These are phyloP conservation scores for Panulirus ornatus DNA, from an alignment of 1,140 invertebrate species.

Conservation along the genomic window DNA sequence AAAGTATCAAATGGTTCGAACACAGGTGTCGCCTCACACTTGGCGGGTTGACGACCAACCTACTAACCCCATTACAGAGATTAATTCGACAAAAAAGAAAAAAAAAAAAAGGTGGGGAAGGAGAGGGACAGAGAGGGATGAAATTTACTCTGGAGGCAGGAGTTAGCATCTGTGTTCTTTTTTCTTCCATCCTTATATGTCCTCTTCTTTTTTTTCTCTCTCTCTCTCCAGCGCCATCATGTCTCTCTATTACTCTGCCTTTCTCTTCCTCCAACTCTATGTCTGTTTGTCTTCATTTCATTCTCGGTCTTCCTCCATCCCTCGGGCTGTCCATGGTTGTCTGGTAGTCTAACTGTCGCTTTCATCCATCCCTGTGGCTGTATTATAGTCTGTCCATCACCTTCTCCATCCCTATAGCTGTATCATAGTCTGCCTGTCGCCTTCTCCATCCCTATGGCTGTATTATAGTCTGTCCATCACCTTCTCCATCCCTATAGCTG, in stretches of 20 bases:
- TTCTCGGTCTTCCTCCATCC: background rate
- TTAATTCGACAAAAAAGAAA: too few species aligned
- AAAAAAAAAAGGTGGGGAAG: too few species aligned
- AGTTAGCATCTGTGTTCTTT: too few species aligned
- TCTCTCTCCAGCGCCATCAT: background rate
- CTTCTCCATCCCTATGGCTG: background rate
- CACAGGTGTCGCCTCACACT: too few species aligned
- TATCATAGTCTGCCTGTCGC: background rate
- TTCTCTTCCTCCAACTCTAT: background rate
- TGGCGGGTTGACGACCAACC: too few species aligned
- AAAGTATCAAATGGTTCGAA: too few species aligned
- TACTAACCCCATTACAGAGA: too few species aligned
- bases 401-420: background rate
- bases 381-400: background rate
- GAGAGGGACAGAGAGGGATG: background rate
- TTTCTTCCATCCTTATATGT: background rate
- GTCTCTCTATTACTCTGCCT: background rate
- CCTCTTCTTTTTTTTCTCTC: background rate
- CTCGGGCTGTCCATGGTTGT: background rate
- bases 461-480: background rate
- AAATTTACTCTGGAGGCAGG: background rate
- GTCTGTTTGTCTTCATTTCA: background rate
- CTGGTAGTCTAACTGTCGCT: background rate
- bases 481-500: background rate
- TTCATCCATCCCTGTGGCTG: background rate